Evolutionary conservation across 2,797 vertebrate species (phyloP).

Genomic region (Todus mexicanus): DNA sequence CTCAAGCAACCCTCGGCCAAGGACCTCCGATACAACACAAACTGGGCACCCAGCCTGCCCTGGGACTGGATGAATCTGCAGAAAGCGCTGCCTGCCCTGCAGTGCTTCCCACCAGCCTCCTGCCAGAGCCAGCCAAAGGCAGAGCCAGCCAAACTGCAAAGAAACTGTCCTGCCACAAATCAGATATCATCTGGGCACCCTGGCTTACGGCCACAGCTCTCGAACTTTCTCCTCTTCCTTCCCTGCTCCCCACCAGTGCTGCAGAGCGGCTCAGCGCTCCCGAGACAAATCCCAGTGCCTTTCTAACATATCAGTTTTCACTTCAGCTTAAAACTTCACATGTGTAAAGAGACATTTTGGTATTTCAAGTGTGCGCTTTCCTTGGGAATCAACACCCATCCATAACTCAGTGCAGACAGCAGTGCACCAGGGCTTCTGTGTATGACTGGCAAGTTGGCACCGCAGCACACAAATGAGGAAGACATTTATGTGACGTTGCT

Average conservation of each 20-base stretch:
- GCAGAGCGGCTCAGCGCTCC: not conserved
- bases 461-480: accelerated
- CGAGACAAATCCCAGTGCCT: not conserved
- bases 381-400: too few species aligned
- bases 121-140: not conserved
- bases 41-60: accelerated
- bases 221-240: not conserved
- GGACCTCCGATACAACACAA: too few species aligned
- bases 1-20: not conserved
- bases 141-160: not conserved
- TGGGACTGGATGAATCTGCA: accelerated
- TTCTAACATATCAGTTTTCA: accelerated
- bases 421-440: accelerated
- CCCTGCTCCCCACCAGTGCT: not conserved
- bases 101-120: not conserved
- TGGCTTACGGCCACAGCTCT: not conserved
- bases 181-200: not conserved
- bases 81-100: not conserved
- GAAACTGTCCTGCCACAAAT: not conserved
- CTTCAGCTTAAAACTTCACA: not conserved
- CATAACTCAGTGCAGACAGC: not conserved
- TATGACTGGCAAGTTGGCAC: accelerated
- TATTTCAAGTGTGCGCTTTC: not conserved
- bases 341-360: not conserved
- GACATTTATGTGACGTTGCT: not conserved